Evolutionary conservation across 2,113 vertebrate species (phyloP), one percentile per base, ranked within the genome.

Genomic region (Melanostigma gelatinosum): DNA sequence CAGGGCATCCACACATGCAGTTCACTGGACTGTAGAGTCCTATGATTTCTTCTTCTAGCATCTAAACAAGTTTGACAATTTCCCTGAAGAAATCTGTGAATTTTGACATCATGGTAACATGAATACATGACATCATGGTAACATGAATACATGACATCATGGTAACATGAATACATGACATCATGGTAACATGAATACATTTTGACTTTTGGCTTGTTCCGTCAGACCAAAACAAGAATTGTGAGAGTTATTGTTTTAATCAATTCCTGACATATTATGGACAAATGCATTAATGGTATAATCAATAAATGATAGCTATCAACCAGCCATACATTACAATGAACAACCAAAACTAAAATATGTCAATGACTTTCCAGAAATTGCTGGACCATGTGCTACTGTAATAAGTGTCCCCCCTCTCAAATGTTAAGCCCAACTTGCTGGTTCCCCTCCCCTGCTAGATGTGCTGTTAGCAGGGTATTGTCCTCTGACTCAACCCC

Each of bases 401-500:
- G 52, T 36, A 70, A 71, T 70, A 50, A 71, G 8, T 71, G 29
- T 67, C 60, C 34, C 65, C 32, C 34, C 24, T 65, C 54, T 75
- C 55, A 44, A 61, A 29, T 3, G 38, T 73, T 32, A 44, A 5
- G 46, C 20, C 70, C 15, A 29, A 34, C 52, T 75, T 66, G 22
- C 65, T 75, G 42, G 77, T 68, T 24, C 70, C 72, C 58, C 73
- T 55, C 38, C 11, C 50, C 5, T 15, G 64, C 29, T 80, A 38
- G 32, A 50, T 77, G 62, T 58, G 24, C 75, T 77, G 66, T 81
- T 83, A 75, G 57, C 65, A 18, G 46, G 27, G 40, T 34, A 80
- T 82, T 91, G 80, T 84, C 70, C 74, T 69, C 63, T 72, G 72
- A 71, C 76, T 89, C 40, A 64, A 32, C 65, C 65, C 55, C 24